A percentile compares a stretch with the other conserved stretches of the same genome.
Evolutionary conservation across 2,888 invertebrate species (phyloP).

Genomic region (Nemapogon koenigi): DNA sequence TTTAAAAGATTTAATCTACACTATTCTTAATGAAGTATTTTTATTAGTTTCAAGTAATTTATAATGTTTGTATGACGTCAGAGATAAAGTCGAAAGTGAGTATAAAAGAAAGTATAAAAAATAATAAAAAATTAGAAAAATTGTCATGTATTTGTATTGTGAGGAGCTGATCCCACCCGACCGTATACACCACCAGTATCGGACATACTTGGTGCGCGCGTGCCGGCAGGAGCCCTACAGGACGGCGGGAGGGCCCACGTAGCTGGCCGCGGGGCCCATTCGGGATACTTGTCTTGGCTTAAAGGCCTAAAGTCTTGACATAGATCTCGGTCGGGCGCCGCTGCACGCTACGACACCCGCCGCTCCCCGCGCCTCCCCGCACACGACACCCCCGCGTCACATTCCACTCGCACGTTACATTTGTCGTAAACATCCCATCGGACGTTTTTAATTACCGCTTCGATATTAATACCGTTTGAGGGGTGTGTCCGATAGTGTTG

Average conservation of each 20-base stretch:
- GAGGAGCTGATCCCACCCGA: conserved; percentile 29
- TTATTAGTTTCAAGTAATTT: conserved; percentile 62
- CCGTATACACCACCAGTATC: conserved; percentile 33
- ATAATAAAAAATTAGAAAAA: conserved; percentile 44
- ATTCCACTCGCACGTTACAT: conserved; percentile 21
- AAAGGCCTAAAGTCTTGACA: conserved; percentile 58
- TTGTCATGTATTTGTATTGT: conserved; percentile 49
- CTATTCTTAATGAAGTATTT: conserved; percentile 59
- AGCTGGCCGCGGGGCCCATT: conserved; percentile 49
- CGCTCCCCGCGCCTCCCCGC: conserved; percentile 39
- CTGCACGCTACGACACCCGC: too few relatives aligned
- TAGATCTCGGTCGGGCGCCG: conserved; percentile 44
- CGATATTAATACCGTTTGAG: conserved; percentile 33
- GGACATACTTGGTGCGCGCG: conserved; percentile 31
- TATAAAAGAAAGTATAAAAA: conserved; percentile 37
- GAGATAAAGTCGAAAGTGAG: conserved; percentile 50
- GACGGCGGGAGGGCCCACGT: too few relatives aligned
- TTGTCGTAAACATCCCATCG: conserved; percentile 33
- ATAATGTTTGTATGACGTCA: conserved; percentile 62
- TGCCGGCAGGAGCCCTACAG: too few relatives aligned
- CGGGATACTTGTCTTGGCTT: conserved; percentile 46
- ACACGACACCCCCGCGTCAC: conserved; percentile 40
- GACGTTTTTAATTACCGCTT: conserved; percentile 37
- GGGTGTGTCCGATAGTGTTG: conserved; percentile 57
- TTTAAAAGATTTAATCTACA: conserved; percentile 61